Conservation (phyloP, 2,888 invertebrate species). For the Neoaliturus tenellus region DNA sequence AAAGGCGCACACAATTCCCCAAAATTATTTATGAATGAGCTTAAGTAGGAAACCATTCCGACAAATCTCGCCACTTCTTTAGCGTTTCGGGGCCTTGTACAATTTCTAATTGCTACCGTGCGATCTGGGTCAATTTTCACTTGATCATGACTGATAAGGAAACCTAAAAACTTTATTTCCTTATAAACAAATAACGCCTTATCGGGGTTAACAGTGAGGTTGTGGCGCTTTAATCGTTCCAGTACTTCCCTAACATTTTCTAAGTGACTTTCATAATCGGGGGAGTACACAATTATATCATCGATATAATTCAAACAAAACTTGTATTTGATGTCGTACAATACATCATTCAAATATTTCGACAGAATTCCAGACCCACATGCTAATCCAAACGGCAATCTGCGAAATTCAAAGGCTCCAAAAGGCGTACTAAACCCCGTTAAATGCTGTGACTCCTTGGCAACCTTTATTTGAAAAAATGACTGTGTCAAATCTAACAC, state of each 20-base stretch:
- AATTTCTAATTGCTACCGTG: background rate
- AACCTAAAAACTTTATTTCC: conserved; percentile 29
- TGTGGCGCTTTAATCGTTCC: background rate
- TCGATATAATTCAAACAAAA: background rate
- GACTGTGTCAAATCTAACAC: background rate
- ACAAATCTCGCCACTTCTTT: conserved; percentile 27
- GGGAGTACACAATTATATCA: background rate
- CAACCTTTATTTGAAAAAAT: background rate
- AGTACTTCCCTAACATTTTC: background rate
- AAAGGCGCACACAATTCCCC: too few species aligned
- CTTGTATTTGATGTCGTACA: conserved; percentile 21
- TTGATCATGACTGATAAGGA: background rate
- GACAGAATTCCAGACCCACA: background rate
- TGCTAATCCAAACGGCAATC: background rate
- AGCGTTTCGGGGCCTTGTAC: background rate
- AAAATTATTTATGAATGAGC: too few species aligned
- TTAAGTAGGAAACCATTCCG: conserved; percentile 27
- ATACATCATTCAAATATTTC: background rate
- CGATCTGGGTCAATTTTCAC: conserved; percentile 18
- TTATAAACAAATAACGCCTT: conserved; percentile 15
- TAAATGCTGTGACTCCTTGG: background rate
- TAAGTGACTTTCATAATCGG: background rate
- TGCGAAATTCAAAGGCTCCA: background rate
- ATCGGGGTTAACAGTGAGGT: conserved; percentile 33
- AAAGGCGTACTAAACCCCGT: conserved; percentile 3